These are phyloP conservation scores for Musca domestica DNA, from an alignment of 1,140 invertebrate genomes.

Conservation along the genomic window DNA sequence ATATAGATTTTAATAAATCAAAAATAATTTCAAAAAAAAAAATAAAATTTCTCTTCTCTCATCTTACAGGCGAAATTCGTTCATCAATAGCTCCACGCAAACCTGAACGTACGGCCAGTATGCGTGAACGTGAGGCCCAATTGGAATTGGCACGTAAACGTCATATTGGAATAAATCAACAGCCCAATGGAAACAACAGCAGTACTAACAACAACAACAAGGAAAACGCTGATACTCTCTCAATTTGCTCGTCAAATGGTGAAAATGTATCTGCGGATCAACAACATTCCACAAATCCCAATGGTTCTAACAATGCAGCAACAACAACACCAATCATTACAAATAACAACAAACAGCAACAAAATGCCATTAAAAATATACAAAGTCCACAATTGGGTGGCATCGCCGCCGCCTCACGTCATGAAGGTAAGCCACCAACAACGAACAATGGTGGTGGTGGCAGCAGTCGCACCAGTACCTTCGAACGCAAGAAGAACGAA, in stretches of 20 bases:
- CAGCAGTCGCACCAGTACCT: constrained; percentile 45
- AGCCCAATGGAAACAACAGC: neutral
- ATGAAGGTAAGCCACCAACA: constrained; percentile 26
- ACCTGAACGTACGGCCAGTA: constrained; percentile 77
- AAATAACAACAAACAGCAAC: constrained; percentile 25
- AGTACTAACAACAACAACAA: constrained; percentile 74
- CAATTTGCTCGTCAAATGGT: constrained; percentile 55
- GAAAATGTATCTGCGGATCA: constrained; percentile 46
- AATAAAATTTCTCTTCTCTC: constrained; percentile 54
- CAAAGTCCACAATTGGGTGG: constrained; percentile 23
- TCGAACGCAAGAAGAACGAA: constrained; percentile 44
- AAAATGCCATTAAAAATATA: neutral
- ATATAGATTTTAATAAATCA: too few relatives aligned
- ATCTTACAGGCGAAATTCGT: constrained; percentile 69
- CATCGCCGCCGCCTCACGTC: constrained; percentile 4
- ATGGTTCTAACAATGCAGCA: constrained; percentile 24
- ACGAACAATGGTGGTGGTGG: neutral
- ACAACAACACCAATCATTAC: constrained; percentile 54
- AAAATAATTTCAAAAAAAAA: neutral
- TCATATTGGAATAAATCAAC: constrained; percentile 26
- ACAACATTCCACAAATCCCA: constrained; percentile 24
- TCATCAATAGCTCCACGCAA: constrained; percentile 73
- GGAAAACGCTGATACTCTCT: constrained; percentile 51
- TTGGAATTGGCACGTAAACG: constrained; percentile 60
- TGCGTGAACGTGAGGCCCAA: constrained; percentile 69